A percentile compares a stretch with the other conserved stretches of the same genome.
These are phyloP conservation scores for Campylorhamphus procurvoides DNA, from an alignment of 2,113 vertebrate genomes.

Conservation along the genomic window DNA sequence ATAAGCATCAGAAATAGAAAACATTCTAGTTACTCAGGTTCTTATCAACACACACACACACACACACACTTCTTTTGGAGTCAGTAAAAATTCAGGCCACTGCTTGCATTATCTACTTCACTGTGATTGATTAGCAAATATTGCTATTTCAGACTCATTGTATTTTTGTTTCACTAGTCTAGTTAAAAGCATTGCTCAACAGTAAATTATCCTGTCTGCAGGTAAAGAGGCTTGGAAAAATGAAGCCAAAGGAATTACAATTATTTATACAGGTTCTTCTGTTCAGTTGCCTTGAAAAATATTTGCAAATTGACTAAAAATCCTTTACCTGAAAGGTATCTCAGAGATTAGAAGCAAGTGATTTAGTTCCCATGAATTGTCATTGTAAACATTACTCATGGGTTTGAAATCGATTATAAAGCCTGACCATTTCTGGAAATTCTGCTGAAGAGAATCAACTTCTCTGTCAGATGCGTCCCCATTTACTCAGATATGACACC, in stretches of 20 bases:
- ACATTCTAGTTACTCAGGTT: background rate
- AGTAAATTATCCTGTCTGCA: background rate
- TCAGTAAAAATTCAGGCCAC: background rate
- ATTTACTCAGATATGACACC: background rate
- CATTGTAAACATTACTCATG: background rate
- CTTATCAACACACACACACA: background rate
- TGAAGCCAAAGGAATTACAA: background rate
- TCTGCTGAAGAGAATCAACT: background rate
- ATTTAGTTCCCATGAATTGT: background rate
- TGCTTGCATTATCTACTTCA: background rate
- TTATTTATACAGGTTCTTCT: background rate
- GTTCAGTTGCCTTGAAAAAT: background rate
- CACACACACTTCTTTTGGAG: background rate
- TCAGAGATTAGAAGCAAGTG: background rate
- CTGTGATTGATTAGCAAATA: background rate
- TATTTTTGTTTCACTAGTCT: background rate
- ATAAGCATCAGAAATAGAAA: background rate
- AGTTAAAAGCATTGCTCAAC: background rate
- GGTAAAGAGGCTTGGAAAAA: background rate
- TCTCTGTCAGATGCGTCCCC: background rate
- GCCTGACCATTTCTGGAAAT: background rate
- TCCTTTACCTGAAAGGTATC: background rate
- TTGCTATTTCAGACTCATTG: background rate
- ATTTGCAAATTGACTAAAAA: background rate
- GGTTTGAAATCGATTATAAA: background rate